These are phyloP conservation scores for Agapostemon virescens DNA, from an alignment of 2,888 invertebrate genomes.

Conservation along the genomic window DNA sequence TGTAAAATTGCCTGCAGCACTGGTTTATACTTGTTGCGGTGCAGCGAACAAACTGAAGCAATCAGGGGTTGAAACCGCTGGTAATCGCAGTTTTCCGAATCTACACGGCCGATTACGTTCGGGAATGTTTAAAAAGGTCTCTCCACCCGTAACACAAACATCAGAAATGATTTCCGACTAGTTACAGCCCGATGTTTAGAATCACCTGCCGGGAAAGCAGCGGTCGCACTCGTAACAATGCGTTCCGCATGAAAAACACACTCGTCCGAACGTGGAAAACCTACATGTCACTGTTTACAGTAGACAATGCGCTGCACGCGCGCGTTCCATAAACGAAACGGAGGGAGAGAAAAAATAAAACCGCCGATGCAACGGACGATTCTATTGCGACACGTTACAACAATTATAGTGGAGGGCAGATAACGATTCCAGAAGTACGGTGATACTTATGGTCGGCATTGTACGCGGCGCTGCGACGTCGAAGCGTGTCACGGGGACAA, in stretches of 20 bases:
- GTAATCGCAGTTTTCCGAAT: too few species aligned
- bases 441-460: background rate
- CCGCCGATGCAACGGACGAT: background rate
- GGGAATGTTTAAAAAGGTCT: background rate
- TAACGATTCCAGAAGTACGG: background rate
- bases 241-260: background rate
- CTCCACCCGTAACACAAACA: background rate
- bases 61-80: too few species aligned
- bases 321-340: background rate
- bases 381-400: slow-evolving; percentile 2
- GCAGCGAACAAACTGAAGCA: too few species aligned
- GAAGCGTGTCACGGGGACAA: slow-evolving; percentile 2
- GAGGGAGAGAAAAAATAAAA: too few species aligned
- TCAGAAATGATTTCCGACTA: background rate
- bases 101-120: too few species aligned
- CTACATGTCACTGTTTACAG: background rate
- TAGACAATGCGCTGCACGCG: too few species aligned
- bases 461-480: background rate
- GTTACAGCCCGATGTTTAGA: background rate
- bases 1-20: background rate
- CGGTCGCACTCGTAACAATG: background rate
- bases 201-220: background rate
- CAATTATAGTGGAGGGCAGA: background rate
- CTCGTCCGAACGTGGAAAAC: background rate
- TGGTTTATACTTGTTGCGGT: background rate